phyloP scores from a whole-genome alignment of 2,888 invertebrate genomes.

The Loripinus fragilis region DNA sequence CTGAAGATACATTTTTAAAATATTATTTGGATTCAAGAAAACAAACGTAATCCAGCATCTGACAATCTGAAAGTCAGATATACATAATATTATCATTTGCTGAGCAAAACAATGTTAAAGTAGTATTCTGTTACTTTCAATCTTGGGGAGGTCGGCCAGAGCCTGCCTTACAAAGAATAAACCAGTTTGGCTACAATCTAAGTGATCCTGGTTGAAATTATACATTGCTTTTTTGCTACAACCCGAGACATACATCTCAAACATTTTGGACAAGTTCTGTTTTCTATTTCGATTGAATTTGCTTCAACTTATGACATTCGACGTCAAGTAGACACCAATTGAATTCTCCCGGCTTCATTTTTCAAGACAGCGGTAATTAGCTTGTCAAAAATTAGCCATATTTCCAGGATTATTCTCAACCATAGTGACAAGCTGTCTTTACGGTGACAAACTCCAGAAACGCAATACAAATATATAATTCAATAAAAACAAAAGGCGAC shows the following conservation, averaged over 20 bases:
- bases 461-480: slow-evolving; percentile 57
- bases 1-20: too few species aligned
- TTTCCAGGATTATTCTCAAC: slow-evolving; percentile 17
- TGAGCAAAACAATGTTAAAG: too few species aligned
- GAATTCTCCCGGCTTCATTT: slow-evolving; percentile 48
- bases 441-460: slow-evolving; percentile 53
- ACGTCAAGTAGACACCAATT: slow-evolving; percentile 35
- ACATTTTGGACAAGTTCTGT: background rate
- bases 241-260: background rate
- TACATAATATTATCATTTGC: too few species aligned
- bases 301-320: background rate
- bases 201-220: too few species aligned
- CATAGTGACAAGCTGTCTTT: slow-evolving; percentile 56
- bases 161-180: too few species aligned
- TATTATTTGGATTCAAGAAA: too few species aligned
- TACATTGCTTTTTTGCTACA: background rate
- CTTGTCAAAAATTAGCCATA: slow-evolving; percentile 56
- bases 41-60: too few species aligned
- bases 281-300: slow-evolving; percentile 20
- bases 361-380: slow-evolving; percentile 47
- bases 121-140: too few species aligned
- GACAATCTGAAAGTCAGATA: too few species aligned
- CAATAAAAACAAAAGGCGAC: slow-evolving; percentile 57
- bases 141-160: too few species aligned
- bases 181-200: too few species aligned